Conservation (phyloP, 2,113 vertebrate species). For the Clarias gariepinus region DNA sequence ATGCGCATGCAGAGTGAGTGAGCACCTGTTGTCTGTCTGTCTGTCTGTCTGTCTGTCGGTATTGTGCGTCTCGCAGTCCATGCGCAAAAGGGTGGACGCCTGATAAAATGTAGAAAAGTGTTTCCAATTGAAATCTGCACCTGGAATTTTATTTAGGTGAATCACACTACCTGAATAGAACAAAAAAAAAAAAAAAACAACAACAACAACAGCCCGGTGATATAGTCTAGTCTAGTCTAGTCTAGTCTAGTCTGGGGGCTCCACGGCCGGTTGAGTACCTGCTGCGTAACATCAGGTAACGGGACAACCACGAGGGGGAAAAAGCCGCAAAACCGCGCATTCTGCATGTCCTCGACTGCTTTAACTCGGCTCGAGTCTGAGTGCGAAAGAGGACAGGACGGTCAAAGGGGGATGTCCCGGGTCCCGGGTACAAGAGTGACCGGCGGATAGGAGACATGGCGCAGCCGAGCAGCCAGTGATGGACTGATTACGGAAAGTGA, state of each 20-base stretch:
- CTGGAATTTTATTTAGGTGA: neutral
- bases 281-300: constrained; percentile 11
- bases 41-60: neutral
- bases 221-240: neutral
- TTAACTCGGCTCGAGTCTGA: constrained; percentile 20
- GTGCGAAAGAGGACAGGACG: constrained; percentile 17
- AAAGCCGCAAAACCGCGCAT: neutral
- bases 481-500: constrained; percentile 33
- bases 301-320: neutral
- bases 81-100: constrained; percentile 26
- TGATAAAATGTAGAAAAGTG: neutral
- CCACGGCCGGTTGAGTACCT: neutral
- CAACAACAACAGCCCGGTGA: neutral
- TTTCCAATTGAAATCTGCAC: neutral
- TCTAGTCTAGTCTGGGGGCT: neutral
- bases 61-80: neutral
- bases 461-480: constrained; percentile 32
- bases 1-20: neutral
- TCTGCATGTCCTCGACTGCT: neutral
- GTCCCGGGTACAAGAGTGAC: constrained; percentile 34
- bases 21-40: constrained; percentile 49
- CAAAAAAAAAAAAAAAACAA: too few relatives aligned
- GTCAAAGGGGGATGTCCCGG: constrained; percentile 8
- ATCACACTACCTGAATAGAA: neutral
- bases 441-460: constrained; percentile 39